phyloP scores from a whole-genome alignment of 1,140 invertebrate species.

The Brachionus manjavacas region DNA sequence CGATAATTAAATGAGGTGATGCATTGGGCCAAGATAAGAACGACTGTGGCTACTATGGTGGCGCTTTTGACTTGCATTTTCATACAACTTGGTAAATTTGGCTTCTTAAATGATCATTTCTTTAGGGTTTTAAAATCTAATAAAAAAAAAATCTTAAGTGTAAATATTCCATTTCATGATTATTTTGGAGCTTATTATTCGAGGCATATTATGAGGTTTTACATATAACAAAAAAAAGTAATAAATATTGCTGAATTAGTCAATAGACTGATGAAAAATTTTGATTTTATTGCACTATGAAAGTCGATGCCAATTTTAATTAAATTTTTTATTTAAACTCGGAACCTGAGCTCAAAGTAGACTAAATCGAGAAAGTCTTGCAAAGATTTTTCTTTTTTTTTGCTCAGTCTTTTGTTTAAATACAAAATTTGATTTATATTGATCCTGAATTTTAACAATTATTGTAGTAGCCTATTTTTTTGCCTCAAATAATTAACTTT shows the following conservation, averaged over 20 bases:
- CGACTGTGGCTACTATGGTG: not conserved
- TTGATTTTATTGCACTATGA: not conserved
- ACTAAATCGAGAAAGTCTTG: not conserved
- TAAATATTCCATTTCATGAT: not conserved
- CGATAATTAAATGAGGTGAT: not conserved
- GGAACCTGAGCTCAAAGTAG: not conserved
- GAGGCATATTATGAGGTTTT: not conserved
- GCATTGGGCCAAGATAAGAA: not conserved
- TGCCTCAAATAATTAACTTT: not conserved
- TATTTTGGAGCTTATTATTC: not conserved
- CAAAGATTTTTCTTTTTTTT: not conserved
- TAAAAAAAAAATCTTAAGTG: not conserved
- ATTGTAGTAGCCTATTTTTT: not conserved
- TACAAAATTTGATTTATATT: not conserved
- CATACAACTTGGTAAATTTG: not conserved
- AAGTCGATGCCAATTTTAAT: not conserved
- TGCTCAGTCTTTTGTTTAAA: not conserved
- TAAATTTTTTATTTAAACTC: not conserved
- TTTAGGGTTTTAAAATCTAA: not conserved
- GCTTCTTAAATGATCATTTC: not conserved
- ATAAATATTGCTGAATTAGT: not conserved
- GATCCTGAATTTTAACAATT: not conserved
- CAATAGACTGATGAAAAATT: not conserved
- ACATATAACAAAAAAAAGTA: not conserved
- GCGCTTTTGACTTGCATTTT: not conserved